A percentile compares a stretch with the other conserved stretches of the same genome.
phyloP scores from a whole-genome alignment of 2,797 vertebrate species.

The Valencia hispanica region DNA sequence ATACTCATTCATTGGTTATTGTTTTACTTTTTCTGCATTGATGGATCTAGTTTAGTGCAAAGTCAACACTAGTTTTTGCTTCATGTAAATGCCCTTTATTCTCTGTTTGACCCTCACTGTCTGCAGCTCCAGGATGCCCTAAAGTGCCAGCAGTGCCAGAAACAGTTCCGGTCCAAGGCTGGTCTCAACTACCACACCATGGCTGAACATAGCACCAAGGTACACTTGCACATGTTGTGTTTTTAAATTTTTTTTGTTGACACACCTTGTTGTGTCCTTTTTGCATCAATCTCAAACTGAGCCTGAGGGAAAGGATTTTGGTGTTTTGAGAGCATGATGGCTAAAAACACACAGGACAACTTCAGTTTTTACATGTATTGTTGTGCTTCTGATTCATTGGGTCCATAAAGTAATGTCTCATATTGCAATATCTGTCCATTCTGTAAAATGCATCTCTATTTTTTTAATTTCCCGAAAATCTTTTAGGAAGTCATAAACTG shows the following conservation, averaged over 20 bases:
- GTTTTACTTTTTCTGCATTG: constrained; percentile 31
- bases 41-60: constrained; percentile 39
- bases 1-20: constrained; percentile 27
- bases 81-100: constrained; percentile 40
- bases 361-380: constrained; percentile 15
- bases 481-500: constrained; percentile 33
- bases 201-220: constrained; percentile 94
- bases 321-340: constrained; percentile 12
- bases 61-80: constrained; percentile 26
- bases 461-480: not conserved
- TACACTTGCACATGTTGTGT: constrained; percentile 52
- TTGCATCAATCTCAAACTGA: constrained; percentile 15
- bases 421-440: not conserved
- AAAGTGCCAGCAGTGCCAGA: constrained; percentile 95
- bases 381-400: not conserved
- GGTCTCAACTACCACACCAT: constrained; percentile 97
- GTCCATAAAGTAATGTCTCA: not conserved
- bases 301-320: constrained; percentile 21
- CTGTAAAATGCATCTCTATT: not conserved
- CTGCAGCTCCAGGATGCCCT: constrained; percentile 93
- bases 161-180: constrained; percentile 98
- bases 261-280: not conserved
- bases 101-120: constrained; percentile 51
- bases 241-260: not conserved
- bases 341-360: constrained; percentile 26